These are phyloP conservation scores for Melipona quadrifasciata DNA, from an alignment of 1,140 invertebrate genomes.

Conservation along the genomic window DNA sequence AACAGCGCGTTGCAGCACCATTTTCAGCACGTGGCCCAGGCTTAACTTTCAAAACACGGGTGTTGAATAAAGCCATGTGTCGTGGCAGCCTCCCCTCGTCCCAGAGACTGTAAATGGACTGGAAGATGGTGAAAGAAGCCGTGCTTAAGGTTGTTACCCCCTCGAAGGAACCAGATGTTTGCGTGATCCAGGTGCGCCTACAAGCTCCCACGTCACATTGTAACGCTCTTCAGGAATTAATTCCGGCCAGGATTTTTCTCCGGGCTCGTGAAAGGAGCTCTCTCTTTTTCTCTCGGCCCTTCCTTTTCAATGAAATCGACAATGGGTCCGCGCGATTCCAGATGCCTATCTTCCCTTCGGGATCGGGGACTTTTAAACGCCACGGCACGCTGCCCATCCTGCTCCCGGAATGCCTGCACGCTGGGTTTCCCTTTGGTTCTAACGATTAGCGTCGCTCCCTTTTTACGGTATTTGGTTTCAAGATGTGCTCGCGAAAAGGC, in stretches of 20 bases:
- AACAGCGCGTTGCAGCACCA: conserved; percentile 53
- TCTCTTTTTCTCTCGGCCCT: background rate
- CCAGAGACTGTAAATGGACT: conserved; percentile 29
- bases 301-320: conserved; percentile 49
- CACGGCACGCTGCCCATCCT: background rate
- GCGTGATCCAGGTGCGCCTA: conserved; percentile 59
- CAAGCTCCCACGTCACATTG: conserved; percentile 57
- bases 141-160: conserved; percentile 37
- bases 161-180: conserved; percentile 61
- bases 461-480: background rate
- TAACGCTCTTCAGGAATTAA: conserved; percentile 68
- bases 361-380: background rate
- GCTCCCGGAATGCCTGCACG: background rate
- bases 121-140: background rate
- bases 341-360: conserved; percentile 15
- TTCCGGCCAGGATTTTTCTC: conserved; percentile 59
- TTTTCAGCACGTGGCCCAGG: conserved; percentile 48
- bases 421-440: background rate
- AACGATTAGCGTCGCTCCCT: background rate
- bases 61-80: conserved; percentile 27
- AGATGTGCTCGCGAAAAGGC: background rate
- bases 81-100: background rate
- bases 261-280: conserved; percentile 46
- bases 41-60: conserved; percentile 34
- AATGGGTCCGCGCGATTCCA: conserved; percentile 40